Percentiles rank a stretch among this genome's conserved stretches.
Evolutionary conservation across 2,113 vertebrate species (phyloP).

Genomic region (Hoplias malabaricus): DNA sequence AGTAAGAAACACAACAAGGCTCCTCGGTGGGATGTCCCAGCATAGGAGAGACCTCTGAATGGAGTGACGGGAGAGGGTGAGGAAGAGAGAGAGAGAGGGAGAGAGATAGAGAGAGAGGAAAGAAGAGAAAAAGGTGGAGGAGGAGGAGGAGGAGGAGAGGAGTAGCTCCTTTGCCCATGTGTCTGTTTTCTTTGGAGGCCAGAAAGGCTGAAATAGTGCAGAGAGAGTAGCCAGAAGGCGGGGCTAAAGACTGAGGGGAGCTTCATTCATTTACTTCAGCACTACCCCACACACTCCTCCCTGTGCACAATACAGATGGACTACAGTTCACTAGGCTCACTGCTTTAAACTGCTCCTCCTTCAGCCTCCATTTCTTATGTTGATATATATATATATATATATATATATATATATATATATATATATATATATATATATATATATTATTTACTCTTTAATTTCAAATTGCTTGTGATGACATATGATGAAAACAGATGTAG

Average conservation of each 20-base stretch:
- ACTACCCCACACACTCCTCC: conserved; percentile 21
- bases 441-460: no score
- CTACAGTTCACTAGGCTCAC: no score
- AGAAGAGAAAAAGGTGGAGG: conserved; percentile 54
- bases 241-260: conserved; percentile 60
- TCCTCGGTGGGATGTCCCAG: conserved; percentile 48
- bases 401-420: no score
- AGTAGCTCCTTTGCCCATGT: conserved; percentile 74
- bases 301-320: conserved; percentile 27
- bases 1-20: not conserved
- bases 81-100: conserved; percentile 11
- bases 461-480: no score
- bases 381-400: no score
- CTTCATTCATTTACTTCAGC: conserved; percentile 68
- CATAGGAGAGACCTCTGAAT: conserved; percentile 57
- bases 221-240: conserved; percentile 69
- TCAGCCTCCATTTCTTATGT: no score
- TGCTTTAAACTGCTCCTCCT: no score
- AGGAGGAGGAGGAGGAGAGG: conserved; percentile 63
- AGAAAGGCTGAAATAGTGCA: conserved; percentile 79
- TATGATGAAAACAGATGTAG: no score
- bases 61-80: conserved; percentile 47
- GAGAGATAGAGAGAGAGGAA: conserved; percentile 2
- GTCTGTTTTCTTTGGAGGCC: conserved; percentile 74
- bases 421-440: no score